A percentile compares a stretch with the other conserved stretches of the same genome.
These are phyloP conservation scores for Drosophila ambigua DNA, from an alignment of 1,140 invertebrate species.

Conservation along the genomic window DNA sequence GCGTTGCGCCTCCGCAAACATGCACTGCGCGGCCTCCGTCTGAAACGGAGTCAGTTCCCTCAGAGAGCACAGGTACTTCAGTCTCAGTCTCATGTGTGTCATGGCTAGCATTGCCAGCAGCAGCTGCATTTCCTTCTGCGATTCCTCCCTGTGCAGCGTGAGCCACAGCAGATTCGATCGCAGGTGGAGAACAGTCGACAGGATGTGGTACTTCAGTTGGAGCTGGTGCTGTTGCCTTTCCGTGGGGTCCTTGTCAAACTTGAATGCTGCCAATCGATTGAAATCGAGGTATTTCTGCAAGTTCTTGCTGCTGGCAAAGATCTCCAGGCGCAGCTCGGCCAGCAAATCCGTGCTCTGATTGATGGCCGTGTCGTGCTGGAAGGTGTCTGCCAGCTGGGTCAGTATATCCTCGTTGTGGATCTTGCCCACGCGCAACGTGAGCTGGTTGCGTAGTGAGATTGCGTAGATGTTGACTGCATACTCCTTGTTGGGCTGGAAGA, in stretches of 20 bases:
- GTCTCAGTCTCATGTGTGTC: slow-evolving; percentile 61
- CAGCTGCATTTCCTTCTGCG: slow-evolving; percentile 35
- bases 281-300: slow-evolving; percentile 36
- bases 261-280: slow-evolving; percentile 23
- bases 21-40: slow-evolving; percentile 8
- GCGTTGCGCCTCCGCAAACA: slow-evolving; percentile 22
- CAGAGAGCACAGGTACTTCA: slow-evolving; percentile 44
- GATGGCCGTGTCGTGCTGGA: slow-evolving; percentile 31
- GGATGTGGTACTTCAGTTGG: slow-evolving; percentile 60
- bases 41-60: slow-evolving; percentile 38
- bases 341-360: slow-evolving; percentile 51
- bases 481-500: slow-evolving; percentile 56
- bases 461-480: slow-evolving; percentile 12
- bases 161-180: slow-evolving; percentile 15
- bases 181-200: slow-evolving; percentile 11
- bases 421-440: slow-evolving; percentile 41
- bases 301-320: slow-evolving; percentile 32
- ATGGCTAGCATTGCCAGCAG: slow-evolving; percentile 46
- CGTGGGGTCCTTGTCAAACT: slow-evolving; percentile 36
- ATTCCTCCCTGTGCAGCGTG: neutral
- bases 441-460: slow-evolving; percentile 6
- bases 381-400: neutral
- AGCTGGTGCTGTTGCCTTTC: slow-evolving; percentile 36
- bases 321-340: slow-evolving; percentile 46
- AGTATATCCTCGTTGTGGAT: slow-evolving; percentile 34